Base-by-base conservation (phyloP, 2,113 vertebrate genomes). In the Rhodinocichla rosea region DNA sequence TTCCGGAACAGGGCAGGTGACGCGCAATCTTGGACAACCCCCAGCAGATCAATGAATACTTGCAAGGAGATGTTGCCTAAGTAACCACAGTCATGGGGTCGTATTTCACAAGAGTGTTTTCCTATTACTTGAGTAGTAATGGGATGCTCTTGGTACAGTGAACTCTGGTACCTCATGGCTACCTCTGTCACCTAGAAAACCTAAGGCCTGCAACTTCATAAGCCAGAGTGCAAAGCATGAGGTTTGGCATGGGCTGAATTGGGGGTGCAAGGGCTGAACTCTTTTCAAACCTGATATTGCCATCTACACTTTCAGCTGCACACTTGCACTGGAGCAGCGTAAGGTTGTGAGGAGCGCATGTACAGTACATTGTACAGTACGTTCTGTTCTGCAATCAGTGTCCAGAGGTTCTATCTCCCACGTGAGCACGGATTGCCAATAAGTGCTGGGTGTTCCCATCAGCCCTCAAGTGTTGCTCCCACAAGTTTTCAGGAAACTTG, bases 11-110 rank as follows among this genome's bases (percentile, higher is more conserved):
- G 69, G 44, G 86, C 86, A 64, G 40, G 53, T 11, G 0, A 39
- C 57, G 12, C 0, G 84, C 96, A 97, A 95, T 94, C 74, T 59
- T 62, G 93, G 93, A 91, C 1, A 6, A 39, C 65, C 78, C 84
- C 53, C 2, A 8, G 11, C 42, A 80, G 84, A 97, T 96, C 94
- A 97, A 96, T 97, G 95, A 62, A 95, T 11, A 55, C 63, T 95
- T 50, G 50, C 81, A 83, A 1, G 5, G 81, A 79, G 70, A 74
- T 69, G 57, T 96, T 97, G 95, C 94, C 63, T 50, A 95, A 97
- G 87, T 87, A 85, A 95, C 92, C 74, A 87, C 45, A 50, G 93
- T 91, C 94, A 95, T 11, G 4, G n/a, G 78, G 30, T 14, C 11
- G 1, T 73, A 35, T 97, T 95, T 92, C 91, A 76, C 89, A 96